These are phyloP conservation scores for Cuculus canorus DNA, from an alignment of 2,797 vertebrate genomes.

Conservation along the genomic window DNA sequence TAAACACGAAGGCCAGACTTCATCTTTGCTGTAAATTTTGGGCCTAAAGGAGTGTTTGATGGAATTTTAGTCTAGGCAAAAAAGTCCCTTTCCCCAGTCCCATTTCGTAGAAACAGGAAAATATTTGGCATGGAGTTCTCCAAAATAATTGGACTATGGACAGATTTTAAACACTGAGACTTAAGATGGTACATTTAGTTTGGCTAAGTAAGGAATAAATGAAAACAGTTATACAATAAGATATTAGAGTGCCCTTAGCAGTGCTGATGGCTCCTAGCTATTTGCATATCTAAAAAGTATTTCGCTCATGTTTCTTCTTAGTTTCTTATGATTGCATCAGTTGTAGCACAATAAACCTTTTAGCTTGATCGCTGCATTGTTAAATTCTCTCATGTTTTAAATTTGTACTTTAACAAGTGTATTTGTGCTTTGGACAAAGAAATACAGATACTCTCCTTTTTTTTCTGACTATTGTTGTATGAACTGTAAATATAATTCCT, in stretches of 20 bases:
- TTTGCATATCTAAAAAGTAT: neutral
- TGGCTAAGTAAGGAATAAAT: neutral
- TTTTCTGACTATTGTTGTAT: neutral
- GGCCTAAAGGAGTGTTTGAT: neutral
- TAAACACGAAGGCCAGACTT: neutral
- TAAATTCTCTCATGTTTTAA: neutral
- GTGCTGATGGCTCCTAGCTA: neutral
- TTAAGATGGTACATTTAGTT: neutral
- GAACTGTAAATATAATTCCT: neutral
- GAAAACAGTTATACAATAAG: neutral
- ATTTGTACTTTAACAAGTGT: too few species aligned
- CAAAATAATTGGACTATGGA: neutral
- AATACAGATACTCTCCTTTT: rapidly evolving
- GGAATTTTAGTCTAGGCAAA: neutral
- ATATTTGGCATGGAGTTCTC: neutral
- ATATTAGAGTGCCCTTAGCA: neutral
- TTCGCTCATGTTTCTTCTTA: neutral
- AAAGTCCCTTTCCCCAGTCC: neutral
- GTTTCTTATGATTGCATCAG: neutral
- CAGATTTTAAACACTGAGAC: neutral
- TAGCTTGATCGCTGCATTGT: neutral
- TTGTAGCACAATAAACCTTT: neutral
- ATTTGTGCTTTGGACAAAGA: neutral
- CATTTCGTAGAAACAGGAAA: neutral
- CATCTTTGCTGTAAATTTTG: neutral